Evolutionary conservation across 2,797 vertebrate species (phyloP).

Genomic region (Lutjanus argentimaculatus): DNA sequence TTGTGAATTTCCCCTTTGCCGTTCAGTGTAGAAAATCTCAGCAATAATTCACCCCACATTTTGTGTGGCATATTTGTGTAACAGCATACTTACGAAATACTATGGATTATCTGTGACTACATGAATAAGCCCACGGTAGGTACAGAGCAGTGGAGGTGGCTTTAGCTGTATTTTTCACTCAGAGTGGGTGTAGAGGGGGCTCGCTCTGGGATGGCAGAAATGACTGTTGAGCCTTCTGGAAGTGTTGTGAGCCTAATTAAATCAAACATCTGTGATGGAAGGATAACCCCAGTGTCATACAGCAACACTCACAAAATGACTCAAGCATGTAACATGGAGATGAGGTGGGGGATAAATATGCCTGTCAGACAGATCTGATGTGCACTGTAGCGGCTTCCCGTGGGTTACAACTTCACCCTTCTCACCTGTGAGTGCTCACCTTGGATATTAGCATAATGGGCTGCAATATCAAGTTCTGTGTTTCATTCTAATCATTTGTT

Average conservation of each 20-base stretch:
- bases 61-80: background rate
- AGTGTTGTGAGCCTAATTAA: slow-evolving; percentile 54
- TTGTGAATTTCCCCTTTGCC: background rate
- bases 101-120: background rate
- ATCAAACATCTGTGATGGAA: slow-evolving; percentile 52
- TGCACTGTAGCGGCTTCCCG: background rate
- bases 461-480: background rate
- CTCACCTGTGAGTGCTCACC: slow-evolving; percentile 9
- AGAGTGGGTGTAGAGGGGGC: slow-evolving; percentile 2
- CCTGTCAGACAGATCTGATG: slow-evolving; percentile 30
- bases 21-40: background rate
- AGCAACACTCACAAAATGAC: slow-evolving; percentile 7
- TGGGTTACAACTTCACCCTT: background rate
- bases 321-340: slow-evolving; percentile 20
- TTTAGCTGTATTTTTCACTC: background rate
- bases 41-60: background rate
- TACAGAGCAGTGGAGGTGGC: background rate
- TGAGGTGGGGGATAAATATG: slow-evolving; percentile 35
- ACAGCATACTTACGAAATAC: slow-evolving; percentile 1
- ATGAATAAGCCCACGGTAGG: background rate
- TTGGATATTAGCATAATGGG: background rate
- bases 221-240: slow-evolving; percentile 30
- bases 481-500: slow-evolving; percentile 3
- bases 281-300: slow-evolving; percentile 38
- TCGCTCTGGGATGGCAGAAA: slow-evolving; percentile 29